These are phyloP conservation scores for Polypterus bichir DNA, from an alignment of 2,113 vertebrate species.

Conservation along the genomic window DNA sequence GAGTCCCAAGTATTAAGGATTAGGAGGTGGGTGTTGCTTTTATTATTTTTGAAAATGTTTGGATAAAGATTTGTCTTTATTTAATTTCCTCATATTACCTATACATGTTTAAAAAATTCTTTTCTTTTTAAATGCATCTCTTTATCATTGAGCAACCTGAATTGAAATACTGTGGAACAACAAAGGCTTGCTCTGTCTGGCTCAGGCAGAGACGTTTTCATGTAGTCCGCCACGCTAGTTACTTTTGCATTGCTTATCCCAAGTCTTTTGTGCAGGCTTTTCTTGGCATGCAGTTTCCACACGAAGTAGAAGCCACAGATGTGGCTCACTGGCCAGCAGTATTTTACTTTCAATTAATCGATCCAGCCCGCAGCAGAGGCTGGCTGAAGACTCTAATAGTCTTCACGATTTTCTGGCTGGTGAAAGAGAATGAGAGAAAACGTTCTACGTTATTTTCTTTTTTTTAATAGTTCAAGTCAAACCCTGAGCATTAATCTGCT, in stretches of 20 bases:
- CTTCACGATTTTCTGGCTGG: constrained; percentile 47
- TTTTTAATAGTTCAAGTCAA: constrained; percentile 39
- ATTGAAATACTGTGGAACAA: constrained; percentile 64
- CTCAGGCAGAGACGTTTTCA: constrained; percentile 40
- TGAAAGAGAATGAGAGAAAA: constrained; percentile 89
- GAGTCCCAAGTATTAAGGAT: constrained; percentile 51
- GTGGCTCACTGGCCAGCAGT: constrained; percentile 44
- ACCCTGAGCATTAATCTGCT: constrained; percentile 77
- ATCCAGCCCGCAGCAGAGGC: constrained; percentile 78
- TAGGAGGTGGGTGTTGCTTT: constrained; percentile 48
- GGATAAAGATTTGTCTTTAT: constrained; percentile 42
- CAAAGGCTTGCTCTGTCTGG: constrained; percentile 40
- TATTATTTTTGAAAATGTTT: constrained; percentile 42
- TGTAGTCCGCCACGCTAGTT: constrained; percentile 48
- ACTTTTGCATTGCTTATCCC: constrained; percentile 46
- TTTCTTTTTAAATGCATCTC: constrained; percentile 34
- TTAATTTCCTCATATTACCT: constrained; percentile 46
- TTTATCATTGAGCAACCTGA: constrained; percentile 62
- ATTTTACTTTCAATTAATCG: constrained; percentile 42
- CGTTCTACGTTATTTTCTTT: constrained; percentile 23
- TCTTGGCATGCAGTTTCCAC: constrained; percentile 43
- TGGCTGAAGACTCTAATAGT: constrained; percentile 41
- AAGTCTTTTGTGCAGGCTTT: constrained; percentile 31
- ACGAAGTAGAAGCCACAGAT: constrained; percentile 39
- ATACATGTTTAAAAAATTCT: constrained; percentile 57